Conservation (phyloP, 2,113 vertebrate genomes). For the Arvicanthis niloticus region DNA sequence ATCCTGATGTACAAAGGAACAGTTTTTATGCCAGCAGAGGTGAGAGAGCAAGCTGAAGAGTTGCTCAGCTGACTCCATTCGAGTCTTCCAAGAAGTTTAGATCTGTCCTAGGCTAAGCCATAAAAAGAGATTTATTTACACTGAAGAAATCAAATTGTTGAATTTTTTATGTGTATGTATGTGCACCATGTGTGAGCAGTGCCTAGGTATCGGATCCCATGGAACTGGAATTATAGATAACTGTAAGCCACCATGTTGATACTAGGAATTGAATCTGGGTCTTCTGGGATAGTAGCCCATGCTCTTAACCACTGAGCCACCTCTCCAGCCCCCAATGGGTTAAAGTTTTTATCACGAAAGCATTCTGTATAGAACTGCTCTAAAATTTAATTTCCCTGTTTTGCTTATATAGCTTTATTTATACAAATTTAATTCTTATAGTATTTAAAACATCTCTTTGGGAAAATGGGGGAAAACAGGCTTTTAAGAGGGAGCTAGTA, state of each 20-base stretch:
- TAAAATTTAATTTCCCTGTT: background rate
- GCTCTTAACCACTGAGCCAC: background rate
- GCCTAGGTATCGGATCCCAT: background rate
- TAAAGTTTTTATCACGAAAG: conserved; percentile 3
- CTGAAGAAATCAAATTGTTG: background rate
- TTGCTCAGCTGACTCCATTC: background rate
- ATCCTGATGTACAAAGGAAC: background rate
- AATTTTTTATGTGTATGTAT: background rate
- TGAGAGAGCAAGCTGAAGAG: background rate
- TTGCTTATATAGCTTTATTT: conserved; percentile 52
- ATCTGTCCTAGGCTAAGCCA: conserved; percentile 25
- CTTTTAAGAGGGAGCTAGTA: background rate
- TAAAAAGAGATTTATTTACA: background rate
- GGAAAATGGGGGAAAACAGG: background rate
- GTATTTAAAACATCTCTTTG: background rate
- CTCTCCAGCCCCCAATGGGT: background rate
- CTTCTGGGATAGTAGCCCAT: background rate
- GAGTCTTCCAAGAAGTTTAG: background rate
- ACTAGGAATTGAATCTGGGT: background rate
- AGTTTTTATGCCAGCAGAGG: background rate
- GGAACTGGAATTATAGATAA: background rate
- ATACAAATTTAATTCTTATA: conserved; percentile 11
- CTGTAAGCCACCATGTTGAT: background rate
- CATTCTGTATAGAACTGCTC: conserved; percentile 21
- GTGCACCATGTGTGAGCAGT: too few species aligned